Conservation (phyloP, 2,888 invertebrate species). For the Axea sp. region DNA sequence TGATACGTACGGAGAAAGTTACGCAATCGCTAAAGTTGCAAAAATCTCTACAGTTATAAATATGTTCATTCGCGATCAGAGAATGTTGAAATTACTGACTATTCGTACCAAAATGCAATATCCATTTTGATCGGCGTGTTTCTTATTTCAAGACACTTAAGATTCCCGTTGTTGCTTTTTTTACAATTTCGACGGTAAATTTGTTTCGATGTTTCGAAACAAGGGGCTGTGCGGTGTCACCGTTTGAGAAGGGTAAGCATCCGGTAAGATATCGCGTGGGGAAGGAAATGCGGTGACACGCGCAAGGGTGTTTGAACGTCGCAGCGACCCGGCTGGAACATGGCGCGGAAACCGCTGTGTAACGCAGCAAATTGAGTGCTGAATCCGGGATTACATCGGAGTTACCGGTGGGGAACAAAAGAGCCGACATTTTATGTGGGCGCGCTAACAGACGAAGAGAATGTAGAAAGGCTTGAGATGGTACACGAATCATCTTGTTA, state of each 20-base stretch:
- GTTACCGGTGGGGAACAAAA: conserved; percentile 60
- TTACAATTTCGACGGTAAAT: too few relatives aligned
- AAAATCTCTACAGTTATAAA: too few relatives aligned
- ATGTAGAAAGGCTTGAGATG: conserved; percentile 27
- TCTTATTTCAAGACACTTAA: too few relatives aligned
- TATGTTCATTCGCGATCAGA: too few relatives aligned
- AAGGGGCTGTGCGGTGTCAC: conserved; percentile 8
- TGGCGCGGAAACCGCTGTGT: conserved; percentile 58
- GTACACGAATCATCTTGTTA: conserved; percentile 38
- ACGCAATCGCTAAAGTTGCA: too few relatives aligned
- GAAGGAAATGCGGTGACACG: conserved; percentile 61
- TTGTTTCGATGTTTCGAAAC: conserved; percentile 20
- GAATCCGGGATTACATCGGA: conserved; percentile 78
- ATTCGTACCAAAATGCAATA: too few relatives aligned
- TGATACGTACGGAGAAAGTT: too few relatives aligned
- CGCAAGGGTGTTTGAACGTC: conserved; percentile 50
- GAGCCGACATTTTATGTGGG: conserved; percentile 53
- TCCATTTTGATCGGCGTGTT: too few relatives aligned
- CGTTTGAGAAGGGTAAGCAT: conserved; percentile 42
- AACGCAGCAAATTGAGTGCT: conserved; percentile 78
- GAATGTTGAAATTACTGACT: too few relatives aligned
- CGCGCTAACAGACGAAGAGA: conserved; percentile 35
- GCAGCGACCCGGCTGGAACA: conserved; percentile 34
- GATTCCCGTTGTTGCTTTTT: too few relatives aligned
- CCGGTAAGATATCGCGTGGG: conserved; percentile 47